Evolutionary conservation across 2,113 vertebrate genomes (phyloP).

Genomic region (Rhinoptilus africanus): DNA sequence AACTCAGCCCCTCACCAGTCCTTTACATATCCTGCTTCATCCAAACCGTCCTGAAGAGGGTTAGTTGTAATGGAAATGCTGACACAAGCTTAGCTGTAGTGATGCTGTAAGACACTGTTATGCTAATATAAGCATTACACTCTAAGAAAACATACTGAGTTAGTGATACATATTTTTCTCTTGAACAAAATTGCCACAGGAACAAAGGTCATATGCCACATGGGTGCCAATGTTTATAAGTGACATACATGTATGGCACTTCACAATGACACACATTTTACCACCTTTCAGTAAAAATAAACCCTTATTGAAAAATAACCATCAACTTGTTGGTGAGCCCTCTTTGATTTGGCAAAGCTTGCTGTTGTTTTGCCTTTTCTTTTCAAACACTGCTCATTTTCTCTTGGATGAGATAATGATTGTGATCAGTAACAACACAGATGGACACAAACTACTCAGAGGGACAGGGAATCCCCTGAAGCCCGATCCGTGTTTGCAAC

Average conservation of each 20-base stretch:
- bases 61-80: constrained; percentile 23
- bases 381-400: constrained; percentile 9
- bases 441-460: background rate
- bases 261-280: background rate
- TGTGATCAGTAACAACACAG: background rate
- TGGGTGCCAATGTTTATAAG: background rate
- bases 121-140: constrained; percentile 16
- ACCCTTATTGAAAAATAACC: background rate
- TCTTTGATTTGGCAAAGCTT: background rate
- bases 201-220: background rate
- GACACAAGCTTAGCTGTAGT: constrained; percentile 5
- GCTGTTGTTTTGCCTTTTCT: background rate
- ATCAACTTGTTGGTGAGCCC: background rate
- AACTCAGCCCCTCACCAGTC: background rate
- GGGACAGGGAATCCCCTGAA: constrained; percentile 20
- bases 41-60: background rate
- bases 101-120: constrained; percentile 23
- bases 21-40: background rate
- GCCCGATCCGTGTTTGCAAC: background rate
- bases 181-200: background rate
- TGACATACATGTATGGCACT: background rate
- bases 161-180: constrained; percentile 22
- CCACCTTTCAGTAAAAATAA: background rate
- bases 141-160: constrained; percentile 8
- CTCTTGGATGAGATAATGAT: background rate